Evolutionary conservation across 2,113 vertebrate species (phyloP).

Genomic region (Tragelaphus imberbis): DNA sequence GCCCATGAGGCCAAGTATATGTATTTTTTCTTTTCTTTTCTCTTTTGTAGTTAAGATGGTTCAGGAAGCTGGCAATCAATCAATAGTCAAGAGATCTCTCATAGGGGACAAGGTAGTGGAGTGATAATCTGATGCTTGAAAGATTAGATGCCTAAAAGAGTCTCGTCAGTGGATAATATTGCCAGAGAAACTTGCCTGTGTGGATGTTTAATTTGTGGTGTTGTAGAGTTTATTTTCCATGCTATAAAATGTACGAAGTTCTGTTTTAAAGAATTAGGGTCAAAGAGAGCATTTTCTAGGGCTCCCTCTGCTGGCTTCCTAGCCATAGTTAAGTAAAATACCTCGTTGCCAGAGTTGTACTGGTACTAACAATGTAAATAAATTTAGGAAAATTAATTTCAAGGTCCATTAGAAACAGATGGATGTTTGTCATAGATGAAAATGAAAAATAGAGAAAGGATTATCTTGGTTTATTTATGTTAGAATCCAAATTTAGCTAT

Average conservation of each 20-base stretch:
- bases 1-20: background rate
- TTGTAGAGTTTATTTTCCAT: background rate
- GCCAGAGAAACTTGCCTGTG: background rate
- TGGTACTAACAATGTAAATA: slow-evolving; percentile 28
- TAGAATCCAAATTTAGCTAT: slow-evolving; percentile 33
- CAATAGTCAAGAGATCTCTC: background rate
- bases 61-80: background rate
- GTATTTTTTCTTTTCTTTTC: background rate
- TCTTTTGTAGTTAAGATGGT: background rate
- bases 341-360: background rate
- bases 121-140: slow-evolving; percentile 2
- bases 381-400: slow-evolving; percentile 57
- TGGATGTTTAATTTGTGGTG: background rate
- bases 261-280: background rate
- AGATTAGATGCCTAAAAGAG: background rate
- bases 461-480: slow-evolving; percentile 45
- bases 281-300: slow-evolving; percentile 1
- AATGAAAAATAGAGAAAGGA: slow-evolving; percentile 32
- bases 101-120: background rate
- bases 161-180: slow-evolving; percentile 15
- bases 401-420: slow-evolving; percentile 49
- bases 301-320: slow-evolving; percentile 36
- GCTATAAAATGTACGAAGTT: background rate
- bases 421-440: slow-evolving; percentile 35
- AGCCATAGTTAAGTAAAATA: slow-evolving; percentile 31